These are phyloP conservation scores for Jaculus jaculus DNA, from an alignment of 2,113 vertebrate species.

Conservation along the genomic window DNA sequence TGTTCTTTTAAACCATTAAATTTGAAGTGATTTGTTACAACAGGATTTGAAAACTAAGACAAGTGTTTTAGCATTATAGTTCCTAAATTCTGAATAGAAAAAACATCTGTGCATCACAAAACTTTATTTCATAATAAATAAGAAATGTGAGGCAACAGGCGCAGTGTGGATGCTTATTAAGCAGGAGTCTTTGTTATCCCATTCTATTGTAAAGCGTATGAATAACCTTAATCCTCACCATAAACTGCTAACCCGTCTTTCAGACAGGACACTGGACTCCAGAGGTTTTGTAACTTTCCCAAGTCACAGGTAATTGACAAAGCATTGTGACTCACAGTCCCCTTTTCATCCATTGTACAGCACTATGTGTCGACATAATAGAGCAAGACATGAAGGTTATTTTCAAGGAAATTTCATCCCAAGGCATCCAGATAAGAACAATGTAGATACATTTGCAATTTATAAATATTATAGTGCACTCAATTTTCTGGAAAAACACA, in stretches of 20 bases:
- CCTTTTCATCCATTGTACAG: not conserved
- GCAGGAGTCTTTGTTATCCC: not conserved
- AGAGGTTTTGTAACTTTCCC: not conserved
- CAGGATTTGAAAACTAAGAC: not conserved
- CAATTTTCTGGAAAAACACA: not conserved
- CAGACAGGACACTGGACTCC: not conserved
- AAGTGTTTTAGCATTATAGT: not conserved
- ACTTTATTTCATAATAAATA: not conserved
- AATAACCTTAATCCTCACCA: not conserved
- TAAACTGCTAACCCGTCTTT: not conserved
- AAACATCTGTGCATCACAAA: not conserved
- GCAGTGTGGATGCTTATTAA: not conserved
- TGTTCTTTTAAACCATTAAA: not conserved
- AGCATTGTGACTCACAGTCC: not conserved
- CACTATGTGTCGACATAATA: not conserved
- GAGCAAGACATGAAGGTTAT: not conserved
- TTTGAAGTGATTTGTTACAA: not conserved
- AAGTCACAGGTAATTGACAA: not conserved
- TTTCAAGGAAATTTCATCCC: conserved; percentile 8
- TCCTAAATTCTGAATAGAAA: not conserved
- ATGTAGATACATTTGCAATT: not conserved
- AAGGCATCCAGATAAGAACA: conserved; percentile 9
- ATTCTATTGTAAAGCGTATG: not conserved
- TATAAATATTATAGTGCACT: not conserved
- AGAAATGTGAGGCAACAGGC: not conserved